These are phyloP conservation scores for Pandemis cinnamomeana DNA, from an alignment of 2,888 invertebrate species.

Conservation along the genomic window DNA sequence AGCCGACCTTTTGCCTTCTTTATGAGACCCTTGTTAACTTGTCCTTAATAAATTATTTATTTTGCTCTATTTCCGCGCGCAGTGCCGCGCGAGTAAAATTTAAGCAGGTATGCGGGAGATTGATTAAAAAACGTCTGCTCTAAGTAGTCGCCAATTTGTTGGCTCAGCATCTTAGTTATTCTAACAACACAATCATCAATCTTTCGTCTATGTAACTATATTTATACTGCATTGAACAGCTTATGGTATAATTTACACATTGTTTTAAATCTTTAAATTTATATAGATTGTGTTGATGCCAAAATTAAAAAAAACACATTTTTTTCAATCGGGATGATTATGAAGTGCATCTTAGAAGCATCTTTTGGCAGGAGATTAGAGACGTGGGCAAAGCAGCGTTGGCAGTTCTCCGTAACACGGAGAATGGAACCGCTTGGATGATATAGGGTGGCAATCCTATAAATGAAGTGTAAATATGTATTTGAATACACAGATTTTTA, in stretches of 20 bases:
- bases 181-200: background rate
- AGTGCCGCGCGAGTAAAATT: constrained; percentile 26
- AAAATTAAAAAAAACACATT: too few relatives aligned
- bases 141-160: constrained; percentile 12
- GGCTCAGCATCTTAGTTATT: background rate
- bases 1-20: constrained; percentile 84
- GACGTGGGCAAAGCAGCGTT: constrained; percentile 45
- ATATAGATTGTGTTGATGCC: too few relatives aligned
- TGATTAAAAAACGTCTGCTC: constrained; percentile 27
- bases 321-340: constrained; percentile 48
- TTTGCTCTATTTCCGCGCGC: constrained; percentile 51
- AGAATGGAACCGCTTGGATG: constrained; percentile 75
- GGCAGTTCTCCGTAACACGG: constrained; percentile 53
- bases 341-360: constrained; percentile 43
- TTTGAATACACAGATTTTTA: too few relatives aligned
- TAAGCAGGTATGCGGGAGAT: constrained; percentile 33
- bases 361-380: constrained; percentile 46
- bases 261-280: too few relatives aligned
- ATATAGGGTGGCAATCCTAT: constrained; percentile 62
- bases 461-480: constrained; percentile 51
- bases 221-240: background rate
- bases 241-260: background rate
- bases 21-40: constrained; percentile 84
- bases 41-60: constrained; percentile 84
- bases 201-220: background rate